phyloP scores from a whole-genome alignment of 2,888 invertebrate species.

The Drosophila mayaguana region DNA sequence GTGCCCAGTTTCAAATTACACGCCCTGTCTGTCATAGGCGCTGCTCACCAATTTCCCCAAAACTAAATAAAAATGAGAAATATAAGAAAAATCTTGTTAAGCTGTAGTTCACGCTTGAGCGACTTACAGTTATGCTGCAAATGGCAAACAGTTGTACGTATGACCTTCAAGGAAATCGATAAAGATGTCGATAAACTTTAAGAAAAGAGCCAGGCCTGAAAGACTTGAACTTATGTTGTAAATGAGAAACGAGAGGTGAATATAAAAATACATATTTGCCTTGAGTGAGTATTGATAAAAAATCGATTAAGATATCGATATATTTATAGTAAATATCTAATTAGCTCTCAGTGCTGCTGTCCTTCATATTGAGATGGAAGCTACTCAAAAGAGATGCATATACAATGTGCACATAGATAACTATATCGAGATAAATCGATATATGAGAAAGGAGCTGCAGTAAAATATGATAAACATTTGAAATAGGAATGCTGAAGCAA shows the following conservation, averaged over 20 bases:
- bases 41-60: conserved; percentile 30
- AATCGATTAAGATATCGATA: no score
- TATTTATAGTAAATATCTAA: no score
- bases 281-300: no score
- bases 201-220: background rate
- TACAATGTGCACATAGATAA: background rate
- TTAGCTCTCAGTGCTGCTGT: no score
- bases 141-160: background rate
- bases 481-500: background rate
- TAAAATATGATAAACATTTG: background rate
- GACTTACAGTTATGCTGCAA: conserved; percentile 8
- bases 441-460: background rate
- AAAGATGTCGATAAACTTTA: background rate
- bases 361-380: no score
- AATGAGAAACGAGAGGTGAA: no score
- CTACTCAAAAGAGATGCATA: no score
- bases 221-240: no score
- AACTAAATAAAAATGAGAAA: conserved; percentile 35
- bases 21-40: conserved; percentile 61
- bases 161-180: background rate
- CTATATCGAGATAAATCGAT: background rate
- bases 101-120: background rate
- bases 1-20: conserved; percentile 73
- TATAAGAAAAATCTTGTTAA: conserved; percentile 9
- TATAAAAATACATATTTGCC: no score